Percentiles rank a stretch among this genome's conserved stretches.
Evolutionary conservation across 30 jellyfish, hydroid and myxozoan species (phyloP).

Genomic region (Catostylus mosaicus): DNA sequence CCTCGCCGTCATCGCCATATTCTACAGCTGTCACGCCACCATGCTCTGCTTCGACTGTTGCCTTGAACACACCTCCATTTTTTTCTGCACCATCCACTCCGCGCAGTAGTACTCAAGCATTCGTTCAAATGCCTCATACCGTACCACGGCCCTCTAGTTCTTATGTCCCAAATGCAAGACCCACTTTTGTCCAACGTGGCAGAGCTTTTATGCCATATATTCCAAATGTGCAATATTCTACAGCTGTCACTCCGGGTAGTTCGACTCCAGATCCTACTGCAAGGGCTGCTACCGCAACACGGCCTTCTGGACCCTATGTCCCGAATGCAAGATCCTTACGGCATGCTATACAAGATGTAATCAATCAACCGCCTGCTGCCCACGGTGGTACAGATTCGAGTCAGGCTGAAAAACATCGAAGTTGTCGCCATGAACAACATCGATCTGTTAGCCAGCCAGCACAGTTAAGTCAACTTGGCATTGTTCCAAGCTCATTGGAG

Average conservation of each 20-base stretch:
- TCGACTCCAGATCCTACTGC: not conserved
- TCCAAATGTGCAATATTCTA: not conserved
- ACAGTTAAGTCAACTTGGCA: not conserved
- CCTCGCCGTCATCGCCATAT: no score
- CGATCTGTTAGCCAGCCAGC: not conserved
- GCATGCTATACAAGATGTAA: no score
- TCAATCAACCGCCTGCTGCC: not conserved
- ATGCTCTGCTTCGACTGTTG: no score
- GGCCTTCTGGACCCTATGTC: not conserved
- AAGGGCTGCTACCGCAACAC: not conserved
- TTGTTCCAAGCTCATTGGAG: not conserved
- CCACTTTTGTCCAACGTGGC: not conserved
- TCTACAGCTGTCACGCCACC: no score
- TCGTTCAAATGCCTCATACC: not conserved
- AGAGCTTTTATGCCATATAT: not conserved
- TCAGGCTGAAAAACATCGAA: not conserved
- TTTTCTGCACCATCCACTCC: no score
- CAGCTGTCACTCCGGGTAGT: not conserved
- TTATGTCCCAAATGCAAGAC: not conserved
- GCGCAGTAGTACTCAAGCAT: no score
- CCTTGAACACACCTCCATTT: no score
- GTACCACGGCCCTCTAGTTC: not conserved
- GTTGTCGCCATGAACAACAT: not conserved
- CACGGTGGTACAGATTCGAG: not conserved
- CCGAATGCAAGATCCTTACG: not conserved